Conservation (phyloP, 1,140 invertebrate species). For the Brachionus calyciflorus region DNA sequence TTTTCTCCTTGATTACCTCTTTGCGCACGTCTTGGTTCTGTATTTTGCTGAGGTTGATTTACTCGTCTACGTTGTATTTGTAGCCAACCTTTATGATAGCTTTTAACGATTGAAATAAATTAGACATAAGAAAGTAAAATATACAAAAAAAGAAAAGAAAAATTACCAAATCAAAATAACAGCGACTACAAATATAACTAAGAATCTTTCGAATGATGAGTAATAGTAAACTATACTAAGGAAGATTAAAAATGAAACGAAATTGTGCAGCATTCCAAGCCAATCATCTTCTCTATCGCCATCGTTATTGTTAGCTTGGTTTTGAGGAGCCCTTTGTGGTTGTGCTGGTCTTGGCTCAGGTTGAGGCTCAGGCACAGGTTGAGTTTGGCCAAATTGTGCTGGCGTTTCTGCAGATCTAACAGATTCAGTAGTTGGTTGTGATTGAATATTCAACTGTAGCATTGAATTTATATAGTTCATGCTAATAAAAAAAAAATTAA, state of each 20-base stretch:
- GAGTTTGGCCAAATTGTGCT: too few species aligned
- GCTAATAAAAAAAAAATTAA: not conserved
- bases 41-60: not conserved
- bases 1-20: not conserved
- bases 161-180: conserved; percentile 38
- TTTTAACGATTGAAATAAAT: too few species aligned
- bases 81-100: conserved; percentile 44
- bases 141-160: too few species aligned
- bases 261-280: conserved; percentile 44
- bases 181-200: conserved; percentile 5
- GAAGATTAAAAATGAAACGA: conserved; percentile 31
- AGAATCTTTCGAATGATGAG: conserved; percentile 41
- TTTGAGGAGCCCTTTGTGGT: not conserved
- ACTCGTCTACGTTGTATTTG: conserved; percentile 30
- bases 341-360: not conserved
- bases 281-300: conserved; percentile 37
- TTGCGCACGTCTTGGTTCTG: not conserved
- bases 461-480: conserved; percentile 16
- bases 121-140: not conserved
- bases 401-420: too few species aligned
- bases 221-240: conserved; percentile 41
- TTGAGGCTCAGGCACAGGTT: not conserved
- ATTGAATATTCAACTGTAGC: not conserved
- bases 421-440: not conserved
- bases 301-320: conserved; percentile 33